Evolutionary conservation across 2,797 vertebrate species (phyloP).

Genomic region (Microcaecilia unicolor): DNA sequence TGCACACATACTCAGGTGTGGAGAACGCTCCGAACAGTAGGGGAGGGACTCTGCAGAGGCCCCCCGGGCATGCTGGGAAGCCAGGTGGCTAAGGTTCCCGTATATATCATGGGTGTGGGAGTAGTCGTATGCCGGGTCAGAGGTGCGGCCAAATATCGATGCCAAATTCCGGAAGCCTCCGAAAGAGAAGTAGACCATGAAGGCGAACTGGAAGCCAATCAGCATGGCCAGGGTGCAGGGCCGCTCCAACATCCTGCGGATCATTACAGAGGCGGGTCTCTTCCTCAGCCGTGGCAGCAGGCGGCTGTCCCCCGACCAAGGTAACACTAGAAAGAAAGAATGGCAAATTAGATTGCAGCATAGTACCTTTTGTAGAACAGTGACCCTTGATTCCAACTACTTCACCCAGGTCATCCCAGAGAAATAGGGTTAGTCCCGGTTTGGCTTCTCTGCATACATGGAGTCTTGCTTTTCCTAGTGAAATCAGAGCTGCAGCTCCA

Average conservation of each 20-base stretch:
- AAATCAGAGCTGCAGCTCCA: too few species aligned
- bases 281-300: neutral
- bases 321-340: neutral
- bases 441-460: too few species aligned
- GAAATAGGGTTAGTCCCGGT: too few species aligned
- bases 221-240: conserved; percentile 84
- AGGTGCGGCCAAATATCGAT: conserved; percentile 72
- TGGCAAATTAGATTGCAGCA: too few species aligned
- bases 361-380: too few species aligned
- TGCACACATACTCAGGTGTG: conserved; percentile 70
- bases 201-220: conserved; percentile 89
- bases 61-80: conserved; percentile 38
- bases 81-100: conserved; percentile 79
- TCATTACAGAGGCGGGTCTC: conserved; percentile 21
- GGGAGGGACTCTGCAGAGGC: conserved; percentile 39
- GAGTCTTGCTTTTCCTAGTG: too few species aligned
- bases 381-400: neutral
- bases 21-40: conserved; percentile 77
- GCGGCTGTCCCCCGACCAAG: neutral
- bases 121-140: conserved; percentile 79
- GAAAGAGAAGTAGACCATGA: conserved; percentile 92
- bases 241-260: conserved; percentile 54
- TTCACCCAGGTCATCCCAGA: too few species aligned
- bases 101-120: conserved; percentile 87
- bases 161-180: conserved; percentile 85